Base-by-base conservation (phyloP, 2,888 invertebrate genomes). In the Protophormia terraenovae region DNA sequence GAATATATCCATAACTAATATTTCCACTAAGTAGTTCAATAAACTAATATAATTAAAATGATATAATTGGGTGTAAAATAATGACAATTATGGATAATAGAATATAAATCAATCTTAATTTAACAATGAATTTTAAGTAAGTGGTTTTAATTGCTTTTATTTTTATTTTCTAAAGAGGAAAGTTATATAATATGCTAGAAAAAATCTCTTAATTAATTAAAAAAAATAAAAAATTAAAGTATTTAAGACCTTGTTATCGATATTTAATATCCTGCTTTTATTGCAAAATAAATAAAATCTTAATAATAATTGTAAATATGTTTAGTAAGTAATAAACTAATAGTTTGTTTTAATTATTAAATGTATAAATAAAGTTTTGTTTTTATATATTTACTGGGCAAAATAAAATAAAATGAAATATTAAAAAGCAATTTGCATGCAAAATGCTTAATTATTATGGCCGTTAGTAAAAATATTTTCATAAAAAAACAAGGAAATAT, bases 341-440 rank as follows among this genome's bases (percentile, higher is more conserved):
- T 3, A 53, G 50, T 50, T 22, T 47, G 14, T 12, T 64, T 4
- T 35, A 22, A 38, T 47, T 45, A 24, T 32, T 55, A 3, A 12
- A 29, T 12, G 55, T n/a, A 29, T 29, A 10, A 41, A 10, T 38
- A 32, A 7, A 14, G n/a, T 41, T 41, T 50, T 19, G 2, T 60
- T 35, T 60, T 32, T n/a, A n/a, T n/a, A n/a, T n/a, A n/a, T n/a
- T n/a, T n/a, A n/a, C n/a, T n/a, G n/a, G n/a, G 22, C 35, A 12
- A 41, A 41, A 60, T 22, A n/a, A n/a, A n/a, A n/a, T n/a, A n/a
- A n/a, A n/a, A 12, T 12, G 10, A 73, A 58, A 5, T 35, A 73
- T 58, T 73, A 66, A 73, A 73, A 76, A 67, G 66, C 72, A 60
- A 77, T 84, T 84, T 84, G 76, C 72, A 84, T 77, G 60, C 53